Base-by-base conservation (phyloP, 2,113 vertebrate species). In the Rhipidura dahli region DNA sequence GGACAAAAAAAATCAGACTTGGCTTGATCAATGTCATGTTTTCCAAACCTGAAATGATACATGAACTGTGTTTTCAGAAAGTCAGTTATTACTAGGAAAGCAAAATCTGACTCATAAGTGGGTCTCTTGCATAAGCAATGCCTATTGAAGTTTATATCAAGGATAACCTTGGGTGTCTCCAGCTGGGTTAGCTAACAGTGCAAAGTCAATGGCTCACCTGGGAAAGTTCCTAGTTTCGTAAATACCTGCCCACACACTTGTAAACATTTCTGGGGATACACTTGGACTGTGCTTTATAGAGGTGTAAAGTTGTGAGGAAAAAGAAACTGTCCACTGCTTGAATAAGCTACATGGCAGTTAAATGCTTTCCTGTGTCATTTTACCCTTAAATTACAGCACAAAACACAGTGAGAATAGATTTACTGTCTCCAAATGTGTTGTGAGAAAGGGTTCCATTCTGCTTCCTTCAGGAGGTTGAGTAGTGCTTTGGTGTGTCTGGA, bases 21-120 rank as follows among this genome's bases (percentile, higher is more conserved):
- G 87, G 63, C 65, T 94, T 60, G 8, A 94, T 83, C 4, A 7
- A 11, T 63, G 11, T n/a, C 37, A 31, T 87, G 31, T n/a, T 85
- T 78, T 94, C 39, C 37, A 94, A 40, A 49, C 31, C 44, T 81
- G 81, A 96, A 93, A 53, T 79, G 27, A 82, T 92, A 80, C 23
- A 85, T 79, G 87, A 70, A 35, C 27, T 88, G 18, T n/a, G 90
- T 78, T 84, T 95, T 91, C 76, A 77, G 83, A 86, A 85, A 66
- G 47, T 61, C 27, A 31, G 37, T 30, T 93, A 94, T 96, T 89
- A 83, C 60, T 60, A 95, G 87, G 90, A 96, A 95, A 96, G 79
- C 79, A 91, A 90, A 95, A 83, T 78, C 86, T 90, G 81, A 93
- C 72, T 91, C 37, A 81, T 68, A 68, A 26, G 2, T 33, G 85